Base-by-base conservation (phyloP, 2,797 vertebrate genomes). In the Eremophila alpestris region DNA sequence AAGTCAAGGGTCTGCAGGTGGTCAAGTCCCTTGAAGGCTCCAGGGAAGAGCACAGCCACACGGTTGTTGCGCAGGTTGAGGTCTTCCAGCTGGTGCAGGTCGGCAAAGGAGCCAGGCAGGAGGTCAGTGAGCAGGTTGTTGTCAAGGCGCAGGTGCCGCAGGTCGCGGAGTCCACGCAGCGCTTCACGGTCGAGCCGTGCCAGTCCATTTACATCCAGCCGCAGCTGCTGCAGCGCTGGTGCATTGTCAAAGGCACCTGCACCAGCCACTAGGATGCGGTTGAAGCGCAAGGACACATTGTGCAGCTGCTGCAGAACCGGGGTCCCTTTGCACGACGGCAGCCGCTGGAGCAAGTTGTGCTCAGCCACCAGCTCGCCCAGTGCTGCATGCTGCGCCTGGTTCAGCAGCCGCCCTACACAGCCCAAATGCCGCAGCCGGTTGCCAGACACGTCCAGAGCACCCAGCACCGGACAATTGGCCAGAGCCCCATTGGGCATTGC, bases 41-140 rank as follows among this genome's bases (percentile, higher is more conserved):
- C 16, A 3, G 95, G 73, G 49, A 99, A 99, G 93, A 99, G 98
- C 26, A 98, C 98, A 4, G 97, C 74, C 81, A 99, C 98, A 4
- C 96, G 98, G 89, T 99, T 99, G 90, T 98, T 98, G 56, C 98
- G 97, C 36, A 99, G 94, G 77, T 98, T 98, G 36, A 99, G 98
- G 16, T 23, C 97, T 90, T 92, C 34, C 64, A 99, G 96, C 9
- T 80, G 98, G 27, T 34, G 7, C 74, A 98, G 97, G 56, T 98
- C 96, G 30, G 90, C 29, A 96, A 99, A 99, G 82, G 95, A 98
- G 22, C 83, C 76, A 0, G 21, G 2, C 51, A 96, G 98, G 75
- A 99, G 94, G 90, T 98, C 98, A 0, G 98, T 98, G 59, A 99
- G 96, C 59, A 98, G 98, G 89, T 99, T 99, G 92, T 98, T 98